Evolutionary conservation across 2,797 vertebrate genomes (phyloP).

Genomic region (Erpetoichthys calabaricus): DNA sequence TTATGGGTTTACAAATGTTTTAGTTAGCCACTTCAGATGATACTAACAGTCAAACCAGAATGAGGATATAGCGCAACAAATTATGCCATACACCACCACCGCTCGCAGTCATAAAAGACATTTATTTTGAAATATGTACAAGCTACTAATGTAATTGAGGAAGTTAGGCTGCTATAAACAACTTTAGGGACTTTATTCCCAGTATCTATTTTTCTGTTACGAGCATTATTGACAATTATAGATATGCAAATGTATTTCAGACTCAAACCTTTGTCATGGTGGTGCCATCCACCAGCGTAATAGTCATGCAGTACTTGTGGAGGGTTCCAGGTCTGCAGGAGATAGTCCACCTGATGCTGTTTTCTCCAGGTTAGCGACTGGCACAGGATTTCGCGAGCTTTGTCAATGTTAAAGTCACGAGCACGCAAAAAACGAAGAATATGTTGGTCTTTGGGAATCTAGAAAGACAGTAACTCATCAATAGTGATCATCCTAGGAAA

Average conservation of each 20-base stretch:
- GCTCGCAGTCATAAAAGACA: too few relatives aligned
- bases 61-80: too few relatives aligned
- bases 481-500: too few relatives aligned
- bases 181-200: too few relatives aligned
- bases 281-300: constrained; percentile 93
- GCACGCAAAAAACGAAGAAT: constrained; percentile 85
- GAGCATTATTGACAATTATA: constrained; percentile 2
- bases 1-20: too few relatives aligned
- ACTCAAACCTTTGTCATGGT: constrained; percentile 72
- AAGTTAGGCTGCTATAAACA: too few relatives aligned
- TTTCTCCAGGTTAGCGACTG: constrained; percentile 91
- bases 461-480: neutral
- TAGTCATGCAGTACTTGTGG: constrained; percentile 86
- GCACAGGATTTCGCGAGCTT: constrained; percentile 78
- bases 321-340: constrained; percentile 83
- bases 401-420: constrained; percentile 88
- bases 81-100: too few relatives aligned
- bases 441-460: constrained; percentile 95
- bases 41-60: too few relatives aligned
- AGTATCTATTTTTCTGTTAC: too few relatives aligned
- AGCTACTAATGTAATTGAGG: too few relatives aligned
- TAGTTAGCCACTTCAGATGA: too few relatives aligned
- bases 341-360: constrained; percentile 91
- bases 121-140: too few relatives aligned
- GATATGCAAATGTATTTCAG: constrained; percentile 1